These are phyloP conservation scores for Altica lythri DNA, from an alignment of 2,888 invertebrate species.

Conservation along the genomic window DNA sequence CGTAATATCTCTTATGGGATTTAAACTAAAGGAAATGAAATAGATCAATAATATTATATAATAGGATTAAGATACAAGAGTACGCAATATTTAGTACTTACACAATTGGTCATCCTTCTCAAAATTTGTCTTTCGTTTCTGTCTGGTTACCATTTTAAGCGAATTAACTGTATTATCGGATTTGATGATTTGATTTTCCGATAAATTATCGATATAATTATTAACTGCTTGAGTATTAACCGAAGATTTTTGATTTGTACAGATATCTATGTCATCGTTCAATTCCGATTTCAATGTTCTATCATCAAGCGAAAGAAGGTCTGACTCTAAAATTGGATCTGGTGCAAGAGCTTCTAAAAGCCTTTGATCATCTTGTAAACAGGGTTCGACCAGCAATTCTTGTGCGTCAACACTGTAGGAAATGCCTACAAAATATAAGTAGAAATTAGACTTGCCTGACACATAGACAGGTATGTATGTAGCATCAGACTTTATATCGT, in stretches of 20 bases:
- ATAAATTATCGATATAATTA: slow-evolving; percentile 42
- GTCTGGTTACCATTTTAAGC: slow-evolving; percentile 38
- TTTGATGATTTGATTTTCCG: slow-evolving; percentile 31
- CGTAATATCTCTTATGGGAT: not conserved
- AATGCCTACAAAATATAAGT: slow-evolving; percentile 41
- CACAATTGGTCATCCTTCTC: slow-evolving; percentile 50
- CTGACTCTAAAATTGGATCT: slow-evolving; percentile 49
- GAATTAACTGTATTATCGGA: slow-evolving; percentile 22
- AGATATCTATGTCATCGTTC: slow-evolving; percentile 45
- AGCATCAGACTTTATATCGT: too few species aligned
- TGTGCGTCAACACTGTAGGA: slow-evolving; percentile 49
- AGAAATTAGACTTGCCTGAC: too few species aligned
- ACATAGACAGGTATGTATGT: too few species aligned
- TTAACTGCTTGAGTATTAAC: slow-evolving; percentile 39
- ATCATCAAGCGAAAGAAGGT: slow-evolving; percentile 52
- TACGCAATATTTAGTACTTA: too few species aligned
- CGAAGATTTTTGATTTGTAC: slow-evolving; percentile 37
- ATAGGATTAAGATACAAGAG: too few species aligned
- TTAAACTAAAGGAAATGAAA: not conserved
- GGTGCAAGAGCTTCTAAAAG: slow-evolving; percentile 49
- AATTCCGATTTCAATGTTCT: slow-evolving; percentile 51
- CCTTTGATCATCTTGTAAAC: slow-evolving; percentile 52
- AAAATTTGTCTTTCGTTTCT: slow-evolving; percentile 34
- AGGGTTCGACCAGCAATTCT: slow-evolving; percentile 51
- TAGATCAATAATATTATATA: too few species aligned